A percentile compares a stretch with the other conserved stretches of the same genome.
phyloP scores from a whole-genome alignment of 2,888 invertebrate genomes.

The Epinotia ramella region DNA sequence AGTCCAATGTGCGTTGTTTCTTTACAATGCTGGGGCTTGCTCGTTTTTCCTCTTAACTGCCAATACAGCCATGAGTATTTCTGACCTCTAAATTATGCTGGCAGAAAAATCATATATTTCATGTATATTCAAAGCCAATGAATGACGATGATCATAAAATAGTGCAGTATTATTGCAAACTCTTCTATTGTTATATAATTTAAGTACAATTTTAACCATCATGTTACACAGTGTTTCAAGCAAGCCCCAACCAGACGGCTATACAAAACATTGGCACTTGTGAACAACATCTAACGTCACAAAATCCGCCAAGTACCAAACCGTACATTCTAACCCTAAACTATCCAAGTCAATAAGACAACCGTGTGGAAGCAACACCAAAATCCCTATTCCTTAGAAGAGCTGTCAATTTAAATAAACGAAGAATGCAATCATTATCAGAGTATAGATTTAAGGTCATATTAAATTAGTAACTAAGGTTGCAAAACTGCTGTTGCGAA shows the following conservation, averaged over 20 bases:
- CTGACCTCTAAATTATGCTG: background rate
- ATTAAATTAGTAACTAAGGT: too few relatives aligned
- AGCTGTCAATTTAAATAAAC: too few relatives aligned
- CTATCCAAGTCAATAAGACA: background rate
- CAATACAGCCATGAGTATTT: background rate
- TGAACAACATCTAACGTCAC: conserved; percentile 32
- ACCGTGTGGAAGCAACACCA: conserved; percentile 15
- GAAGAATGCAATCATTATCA: too few relatives aligned
- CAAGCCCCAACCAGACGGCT: conserved; percentile 19
- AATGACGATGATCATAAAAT: background rate
- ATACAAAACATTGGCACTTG: conserved; percentile 43
- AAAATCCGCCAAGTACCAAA: conserved; percentile 28
- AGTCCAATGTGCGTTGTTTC: conserved; percentile 56
- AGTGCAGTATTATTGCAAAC: background rate
- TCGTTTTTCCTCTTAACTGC: background rate
- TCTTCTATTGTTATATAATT: background rate
- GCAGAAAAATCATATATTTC: too few relatives aligned
- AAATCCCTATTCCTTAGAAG: background rate
- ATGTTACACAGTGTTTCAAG: background rate
- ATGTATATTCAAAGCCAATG: too few relatives aligned
- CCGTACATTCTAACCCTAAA: conserved; percentile 26
- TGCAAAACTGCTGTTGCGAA: too few relatives aligned
- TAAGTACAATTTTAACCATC: conserved; percentile 5
- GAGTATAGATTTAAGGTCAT: too few relatives aligned
- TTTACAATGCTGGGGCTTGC: conserved; percentile 41